Evolutionary conservation across 2,888 invertebrate genomes (phyloP).

Genomic region (Cerastis leucographa): DNA sequence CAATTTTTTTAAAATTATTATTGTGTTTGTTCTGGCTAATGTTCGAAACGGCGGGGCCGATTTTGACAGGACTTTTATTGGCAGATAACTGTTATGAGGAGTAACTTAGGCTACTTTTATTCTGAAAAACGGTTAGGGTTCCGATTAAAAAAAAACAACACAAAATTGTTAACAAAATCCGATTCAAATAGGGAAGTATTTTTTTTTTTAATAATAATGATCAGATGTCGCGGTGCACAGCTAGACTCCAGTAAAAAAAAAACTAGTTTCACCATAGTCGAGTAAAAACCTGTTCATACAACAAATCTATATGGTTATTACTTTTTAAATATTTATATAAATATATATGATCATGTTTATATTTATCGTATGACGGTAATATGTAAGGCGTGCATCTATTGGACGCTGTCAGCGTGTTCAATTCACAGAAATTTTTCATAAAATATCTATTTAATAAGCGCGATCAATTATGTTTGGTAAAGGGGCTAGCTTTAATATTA

Average conservation of each 20-base stretch:
- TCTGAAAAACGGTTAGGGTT: too few relatives aligned
- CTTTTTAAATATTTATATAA: slow-evolving; percentile 31
- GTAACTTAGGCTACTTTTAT: too few relatives aligned
- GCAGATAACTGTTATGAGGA: too few relatives aligned
- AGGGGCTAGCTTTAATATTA: slow-evolving; percentile 52
- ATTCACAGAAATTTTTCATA: slow-evolving; percentile 46
- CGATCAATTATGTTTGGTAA: slow-evolving; percentile 31
- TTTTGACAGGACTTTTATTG: too few relatives aligned
- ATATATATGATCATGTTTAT: slow-evolving; percentile 32
- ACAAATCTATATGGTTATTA: slow-evolving; percentile 37
- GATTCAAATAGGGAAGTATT: too few relatives aligned
- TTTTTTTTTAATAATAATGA: too few relatives aligned
- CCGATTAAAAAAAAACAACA: too few relatives aligned
- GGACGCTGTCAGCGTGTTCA: slow-evolving; percentile 12
- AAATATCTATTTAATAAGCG: slow-evolving; percentile 16
- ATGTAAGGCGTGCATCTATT: slow-evolving; percentile 46
- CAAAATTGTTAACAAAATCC: too few relatives aligned
- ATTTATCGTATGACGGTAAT: slow-evolving; percentile 27
- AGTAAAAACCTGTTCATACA: slow-evolving; percentile 37
- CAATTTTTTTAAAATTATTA: too few relatives aligned
- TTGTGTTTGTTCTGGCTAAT: too few relatives aligned
- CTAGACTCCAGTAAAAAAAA: not conserved
- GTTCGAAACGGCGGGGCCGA: too few relatives aligned
- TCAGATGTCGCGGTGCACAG: too few relatives aligned
- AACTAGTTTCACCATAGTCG: slow-evolving; percentile 19